Evolutionary conservation across 2,113 vertebrate genomes (phyloP).

Genomic region (Taxidea taxus): DNA sequence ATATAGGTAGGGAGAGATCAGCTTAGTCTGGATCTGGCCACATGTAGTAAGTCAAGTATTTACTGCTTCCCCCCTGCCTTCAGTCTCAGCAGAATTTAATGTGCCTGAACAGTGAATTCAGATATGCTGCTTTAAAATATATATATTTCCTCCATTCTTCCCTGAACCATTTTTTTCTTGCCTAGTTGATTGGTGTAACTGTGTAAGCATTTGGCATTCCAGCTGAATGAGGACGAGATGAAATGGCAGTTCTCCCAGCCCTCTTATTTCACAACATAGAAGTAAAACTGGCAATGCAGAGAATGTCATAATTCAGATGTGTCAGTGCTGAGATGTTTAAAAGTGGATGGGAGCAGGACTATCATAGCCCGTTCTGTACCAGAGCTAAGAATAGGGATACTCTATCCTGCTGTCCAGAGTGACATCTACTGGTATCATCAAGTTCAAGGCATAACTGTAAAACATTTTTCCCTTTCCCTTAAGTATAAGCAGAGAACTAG

Average conservation of each 20-base stretch:
- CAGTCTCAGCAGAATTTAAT: not conserved
- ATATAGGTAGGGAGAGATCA: not conserved
- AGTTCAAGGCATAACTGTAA: not conserved
- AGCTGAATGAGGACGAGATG: constrained; percentile 7
- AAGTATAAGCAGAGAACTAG: not conserved
- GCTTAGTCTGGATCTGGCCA: not conserved
- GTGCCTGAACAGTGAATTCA: constrained; percentile 14
- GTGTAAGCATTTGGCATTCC: constrained; percentile 3
- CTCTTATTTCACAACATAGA: constrained; percentile 44
- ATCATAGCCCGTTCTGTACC: constrained; percentile 8
- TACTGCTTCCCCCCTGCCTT: not conserved
- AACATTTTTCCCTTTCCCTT: not conserved
- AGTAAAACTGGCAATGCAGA: constrained; percentile 65
- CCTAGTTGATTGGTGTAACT: not conserved
- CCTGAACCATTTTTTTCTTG: not conserved
- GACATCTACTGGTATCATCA: constrained; percentile 81
- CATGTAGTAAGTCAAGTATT: not conserved
- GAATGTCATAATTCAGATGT: constrained; percentile 67
- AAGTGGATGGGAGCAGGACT: constrained; percentile 41
- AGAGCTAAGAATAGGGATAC: not conserved
- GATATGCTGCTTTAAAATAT: constrained; percentile 49
- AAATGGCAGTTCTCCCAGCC: constrained; percentile 69
- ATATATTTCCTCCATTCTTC: not conserved
- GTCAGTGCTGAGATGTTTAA: constrained; percentile 43
- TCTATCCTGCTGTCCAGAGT: constrained; percentile 75